These are phyloP conservation scores for Cryptomyrus ogoouensis DNA, from an alignment of 2,113 vertebrate genomes.

Conservation along the genomic window DNA sequence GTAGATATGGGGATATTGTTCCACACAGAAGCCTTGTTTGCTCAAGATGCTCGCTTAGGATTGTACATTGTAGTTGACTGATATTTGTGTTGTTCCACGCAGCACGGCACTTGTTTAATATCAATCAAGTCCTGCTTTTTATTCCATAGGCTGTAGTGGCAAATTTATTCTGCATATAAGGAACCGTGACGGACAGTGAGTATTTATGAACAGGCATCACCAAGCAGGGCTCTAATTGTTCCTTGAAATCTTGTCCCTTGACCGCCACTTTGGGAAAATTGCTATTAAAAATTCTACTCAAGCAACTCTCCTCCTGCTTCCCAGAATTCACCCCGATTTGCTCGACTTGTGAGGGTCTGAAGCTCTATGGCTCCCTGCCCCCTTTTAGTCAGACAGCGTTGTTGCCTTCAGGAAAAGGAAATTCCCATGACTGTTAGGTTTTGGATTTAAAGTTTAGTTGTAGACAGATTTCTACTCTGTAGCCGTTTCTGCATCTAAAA, in stretches of 20 bases:
- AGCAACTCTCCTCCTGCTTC: neutral
- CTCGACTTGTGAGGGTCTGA: neutral
- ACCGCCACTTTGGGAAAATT: neutral
- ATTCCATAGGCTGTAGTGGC: neutral
- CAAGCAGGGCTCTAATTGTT: neutral
- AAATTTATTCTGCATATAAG: neutral
- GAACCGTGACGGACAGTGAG: neutral
- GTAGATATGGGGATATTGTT: neutral
- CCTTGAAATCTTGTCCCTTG: neutral
- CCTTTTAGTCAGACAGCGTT: neutral
- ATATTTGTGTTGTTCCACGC: slow-evolving; percentile 8
- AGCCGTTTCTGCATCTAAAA: neutral
- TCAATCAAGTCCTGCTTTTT: neutral
- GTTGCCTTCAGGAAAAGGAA: neutral
- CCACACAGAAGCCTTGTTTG: neutral
- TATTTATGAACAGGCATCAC: neutral
- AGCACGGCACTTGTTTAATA: neutral
- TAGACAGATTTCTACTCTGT: neutral
- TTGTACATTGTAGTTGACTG: neutral
- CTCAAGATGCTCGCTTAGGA: neutral
- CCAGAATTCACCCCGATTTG: neutral
- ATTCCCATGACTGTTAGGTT: neutral
- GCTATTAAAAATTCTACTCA: neutral
- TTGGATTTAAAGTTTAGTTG: neutral
- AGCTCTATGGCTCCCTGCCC: neutral